Conservation (phyloP, 2,797 vertebrate genomes). For the Dicrostonyx torquatus region DNA sequence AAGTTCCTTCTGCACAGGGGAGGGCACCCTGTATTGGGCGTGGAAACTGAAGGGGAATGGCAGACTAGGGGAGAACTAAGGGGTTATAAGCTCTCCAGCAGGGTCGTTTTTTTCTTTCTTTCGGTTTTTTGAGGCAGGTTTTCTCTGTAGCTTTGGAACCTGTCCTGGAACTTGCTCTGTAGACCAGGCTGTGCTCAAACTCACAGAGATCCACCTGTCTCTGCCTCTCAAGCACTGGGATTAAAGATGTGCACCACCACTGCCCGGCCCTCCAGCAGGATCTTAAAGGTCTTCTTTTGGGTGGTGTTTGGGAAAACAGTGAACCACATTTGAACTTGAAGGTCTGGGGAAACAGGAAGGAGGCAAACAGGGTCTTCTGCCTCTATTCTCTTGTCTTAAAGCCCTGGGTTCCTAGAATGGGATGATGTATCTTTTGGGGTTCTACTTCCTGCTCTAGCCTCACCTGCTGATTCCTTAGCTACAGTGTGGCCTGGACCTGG, state of each 20-base stretch:
- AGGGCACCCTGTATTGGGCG: slow-evolving; percentile 63
- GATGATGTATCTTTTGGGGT: slow-evolving; percentile 8
- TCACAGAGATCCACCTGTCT: too few relatives aligned
- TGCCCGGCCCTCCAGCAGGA: background rate
- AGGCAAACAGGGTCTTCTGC: slow-evolving; percentile 1
- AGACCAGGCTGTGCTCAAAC: too few relatives aligned
- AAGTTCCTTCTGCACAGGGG: slow-evolving; percentile 66
- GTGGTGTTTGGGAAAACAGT: background rate
- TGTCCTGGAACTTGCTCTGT: too few relatives aligned
- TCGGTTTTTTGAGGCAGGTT: too few relatives aligned
- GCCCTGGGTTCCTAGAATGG: background rate
- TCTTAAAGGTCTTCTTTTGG: background rate
- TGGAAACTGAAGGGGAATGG: slow-evolving; percentile 30
- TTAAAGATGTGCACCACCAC: too few relatives aligned
- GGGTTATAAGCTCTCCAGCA: background rate
- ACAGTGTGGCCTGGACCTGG: slow-evolving; percentile 61
- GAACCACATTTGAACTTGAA: background rate
- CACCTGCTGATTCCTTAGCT: slow-evolving; percentile 47
- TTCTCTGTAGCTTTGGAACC: too few relatives aligned
- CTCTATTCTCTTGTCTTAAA: slow-evolving; percentile 17
- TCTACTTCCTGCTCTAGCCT: slow-evolving; percentile 63
- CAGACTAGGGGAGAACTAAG: slow-evolving; percentile 34
- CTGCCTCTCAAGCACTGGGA: too few relatives aligned
- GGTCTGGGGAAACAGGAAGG: background rate
- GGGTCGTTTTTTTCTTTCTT: background rate